Evolutionary conservation across 2,113 vertebrate genomes (phyloP).

Genomic region (Equus przewalskii): DNA sequence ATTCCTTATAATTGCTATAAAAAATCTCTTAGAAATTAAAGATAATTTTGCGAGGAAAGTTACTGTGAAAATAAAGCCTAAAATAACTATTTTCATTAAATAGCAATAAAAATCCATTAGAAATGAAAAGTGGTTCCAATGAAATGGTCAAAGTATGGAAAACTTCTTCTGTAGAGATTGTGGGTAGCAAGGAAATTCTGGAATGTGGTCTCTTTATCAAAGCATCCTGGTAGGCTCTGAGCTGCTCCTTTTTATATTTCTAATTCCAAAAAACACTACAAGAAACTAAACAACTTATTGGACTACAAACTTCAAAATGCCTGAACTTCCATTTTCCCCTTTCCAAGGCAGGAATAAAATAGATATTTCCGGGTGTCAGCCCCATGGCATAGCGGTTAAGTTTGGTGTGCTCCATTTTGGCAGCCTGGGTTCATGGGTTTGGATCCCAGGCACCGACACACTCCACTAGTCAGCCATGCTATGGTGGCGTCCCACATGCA

Average conservation of each 20-base stretch:
- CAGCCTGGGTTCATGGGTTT: too few species aligned
- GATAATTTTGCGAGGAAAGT: slow-evolving; percentile 35
- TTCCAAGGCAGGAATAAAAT: neutral
- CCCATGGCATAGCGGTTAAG: too few species aligned
- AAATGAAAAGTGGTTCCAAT: slow-evolving; percentile 6
- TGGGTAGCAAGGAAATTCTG: neutral
- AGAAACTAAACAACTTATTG: slow-evolving; percentile 1
- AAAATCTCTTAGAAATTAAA: slow-evolving; percentile 27
- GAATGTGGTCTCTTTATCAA: neutral
- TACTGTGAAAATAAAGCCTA: neutral
- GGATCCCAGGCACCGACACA: too few species aligned
- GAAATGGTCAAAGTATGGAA: neutral
- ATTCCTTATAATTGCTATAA: neutral
- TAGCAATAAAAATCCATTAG: neutral
- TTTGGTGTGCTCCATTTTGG: too few species aligned
- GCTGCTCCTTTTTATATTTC: neutral
- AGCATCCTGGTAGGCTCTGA: neutral
- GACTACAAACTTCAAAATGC: neutral
- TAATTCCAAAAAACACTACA: neutral
- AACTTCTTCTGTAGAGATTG: neutral
- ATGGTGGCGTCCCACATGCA: too few species aligned
- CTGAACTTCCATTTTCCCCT: neutral
- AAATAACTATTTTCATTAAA: neutral
- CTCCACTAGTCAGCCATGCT: too few species aligned
- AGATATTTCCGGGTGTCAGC: neutral